Base-by-base conservation (phyloP, 2,113 vertebrate species). In the Mustelus asterias region DNA sequence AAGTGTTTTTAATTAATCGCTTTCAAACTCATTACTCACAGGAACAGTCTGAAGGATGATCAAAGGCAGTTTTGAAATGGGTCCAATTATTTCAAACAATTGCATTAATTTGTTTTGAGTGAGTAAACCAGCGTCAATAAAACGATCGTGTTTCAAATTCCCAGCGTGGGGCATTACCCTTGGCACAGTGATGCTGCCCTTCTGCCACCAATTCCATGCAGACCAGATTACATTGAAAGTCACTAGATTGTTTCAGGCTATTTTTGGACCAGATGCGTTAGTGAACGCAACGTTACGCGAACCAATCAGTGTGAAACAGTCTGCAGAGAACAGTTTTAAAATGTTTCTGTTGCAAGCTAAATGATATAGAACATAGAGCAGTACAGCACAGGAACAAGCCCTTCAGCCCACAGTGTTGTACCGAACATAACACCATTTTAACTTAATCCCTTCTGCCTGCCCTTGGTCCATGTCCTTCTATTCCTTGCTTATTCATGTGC, bases 51-150 rank as follows among this genome's bases (percentile, higher is more conserved):
- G 89, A 93, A 65, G 60, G 58, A 93, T 93, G 60, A 93, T 93
- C 89, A 93, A 93, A 93, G 89, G 60, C 89, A 93, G 60, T 93
- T 93, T 93, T 65, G 89, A 93, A 93, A 93, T 93, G 89, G 89
- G 65, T 63, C 33, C n/a, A 63, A 65, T 93, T 93, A 93, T 93
- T 93, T 93, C 89, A 65, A 93, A 67, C 89, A 93, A 93, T 67
- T 93, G 89, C 33, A n/a, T 93, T 93, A 93, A 93, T 93, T 93
- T 93, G 89, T 93, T 92, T 65, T 93, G 89, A 93, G 89, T 93
- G 60, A 93, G 33, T 67, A 63, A 65, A 67, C 33, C 60, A 65
- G n/a, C 89, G 20, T 93, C 89, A 93, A 93, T 93, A 93, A 65
- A 65, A 65, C 33, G 33, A 65, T 93, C 5, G 13, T 93, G 60